phyloP scores from a whole-genome alignment of 2,888 invertebrate species.

The Syritta pipiens region DNA sequence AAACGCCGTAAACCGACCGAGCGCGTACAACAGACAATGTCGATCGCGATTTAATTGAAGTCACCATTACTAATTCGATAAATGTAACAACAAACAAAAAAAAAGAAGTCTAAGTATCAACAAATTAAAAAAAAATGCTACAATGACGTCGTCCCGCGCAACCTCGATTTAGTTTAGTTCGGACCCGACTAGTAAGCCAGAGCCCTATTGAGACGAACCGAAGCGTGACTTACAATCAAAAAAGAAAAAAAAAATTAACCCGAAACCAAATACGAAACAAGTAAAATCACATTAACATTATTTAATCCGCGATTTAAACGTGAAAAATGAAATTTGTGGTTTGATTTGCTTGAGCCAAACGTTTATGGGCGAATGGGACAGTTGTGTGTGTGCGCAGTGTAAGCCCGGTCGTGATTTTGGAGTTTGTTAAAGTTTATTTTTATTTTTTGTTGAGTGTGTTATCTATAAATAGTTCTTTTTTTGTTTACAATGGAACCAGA shows the following conservation, averaged over 20 bases:
- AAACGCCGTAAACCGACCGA: background rate
- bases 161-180: slow-evolving; percentile 29
- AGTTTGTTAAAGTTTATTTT: slow-evolving; percentile 20
- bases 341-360: slow-evolving; percentile 44
- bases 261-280: too few relatives aligned
- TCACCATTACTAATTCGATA: slow-evolving; percentile 23
- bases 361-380: slow-evolving; percentile 26
- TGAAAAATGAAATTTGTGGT: slow-evolving; percentile 51
- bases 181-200: too few relatives aligned
- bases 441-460: slow-evolving; percentile 6
- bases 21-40: slow-evolving; percentile 9
- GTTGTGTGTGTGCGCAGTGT: slow-evolving; percentile 13
- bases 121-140: slow-evolving; percentile 8
- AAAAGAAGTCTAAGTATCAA: slow-evolving; percentile 4
- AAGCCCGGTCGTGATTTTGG: slow-evolving; percentile 26
- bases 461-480: slow-evolving; percentile 2
- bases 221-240: slow-evolving; percentile 54
- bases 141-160: slow-evolving; percentile 29
- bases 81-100: slow-evolving; percentile 9
- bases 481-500: slow-evolving; percentile 41
- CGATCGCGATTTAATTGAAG: slow-evolving; percentile 34
- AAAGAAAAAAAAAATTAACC: slow-evolving; percentile 12
- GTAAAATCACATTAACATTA: slow-evolving; percentile 37
- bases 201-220: slow-evolving; percentile 48
- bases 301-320: slow-evolving; percentile 47